phyloP scores from a whole-genome alignment of 2,797 vertebrate genomes.

The Silurus aristotelis region DNA sequence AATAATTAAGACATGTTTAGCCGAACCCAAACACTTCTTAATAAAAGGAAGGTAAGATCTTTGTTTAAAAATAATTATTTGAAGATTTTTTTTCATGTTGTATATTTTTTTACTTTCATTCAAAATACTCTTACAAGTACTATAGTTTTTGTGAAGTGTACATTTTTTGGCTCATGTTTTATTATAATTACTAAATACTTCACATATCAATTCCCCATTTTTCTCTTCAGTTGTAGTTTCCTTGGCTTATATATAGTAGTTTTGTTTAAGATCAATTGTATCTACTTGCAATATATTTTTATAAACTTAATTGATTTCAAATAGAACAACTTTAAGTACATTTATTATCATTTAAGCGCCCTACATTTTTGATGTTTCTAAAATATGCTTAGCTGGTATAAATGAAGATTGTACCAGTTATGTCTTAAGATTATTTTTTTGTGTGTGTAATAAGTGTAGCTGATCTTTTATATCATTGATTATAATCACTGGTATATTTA shows the following conservation, averaged over 20 bases:
- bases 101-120: neutral
- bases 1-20: constrained; percentile 66
- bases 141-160: neutral
- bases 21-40: constrained; percentile 67
- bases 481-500: no score
- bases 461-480: no score
- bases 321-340: no score
- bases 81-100: neutral
- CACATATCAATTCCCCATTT: neutral
- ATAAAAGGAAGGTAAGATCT: constrained; percentile 64
- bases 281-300: no score
- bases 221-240: neutral
- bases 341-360: no score
- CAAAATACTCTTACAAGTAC: neutral
- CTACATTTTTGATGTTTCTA: no score
- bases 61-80: neutral
- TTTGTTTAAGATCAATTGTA: no score
- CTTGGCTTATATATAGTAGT: neutral
- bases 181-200: neutral
- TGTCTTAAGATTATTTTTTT: no score
- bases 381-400: no score
- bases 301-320: no score
- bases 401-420: no score
- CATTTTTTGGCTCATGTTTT: neutral
- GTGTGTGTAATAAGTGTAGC: no score